A percentile compares a stretch with the other conserved stretches of the same genome.
These are phyloP conservation scores for Terrapene triunguis DNA, from an alignment of 2,113 vertebrate genomes.

Conservation along the genomic window DNA sequence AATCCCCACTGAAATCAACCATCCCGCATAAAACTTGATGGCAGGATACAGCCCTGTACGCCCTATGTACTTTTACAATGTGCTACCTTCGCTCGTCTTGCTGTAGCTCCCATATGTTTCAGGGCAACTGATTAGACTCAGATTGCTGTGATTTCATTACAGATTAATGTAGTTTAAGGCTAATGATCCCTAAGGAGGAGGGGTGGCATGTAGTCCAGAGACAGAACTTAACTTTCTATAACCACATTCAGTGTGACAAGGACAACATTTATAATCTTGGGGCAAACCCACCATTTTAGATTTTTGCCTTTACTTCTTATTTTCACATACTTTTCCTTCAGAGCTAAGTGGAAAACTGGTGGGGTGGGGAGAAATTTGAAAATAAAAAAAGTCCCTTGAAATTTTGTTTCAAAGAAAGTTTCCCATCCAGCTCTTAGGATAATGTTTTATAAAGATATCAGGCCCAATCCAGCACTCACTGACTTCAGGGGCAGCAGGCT, in stretches of 20 bases:
- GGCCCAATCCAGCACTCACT: background rate
- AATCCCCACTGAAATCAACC: background rate
- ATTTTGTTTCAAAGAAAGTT: background rate
- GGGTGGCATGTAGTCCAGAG: background rate
- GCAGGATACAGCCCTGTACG: background rate
- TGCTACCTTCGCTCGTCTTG: background rate
- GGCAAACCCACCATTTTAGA: background rate
- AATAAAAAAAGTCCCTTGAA: background rate
- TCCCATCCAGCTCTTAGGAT: background rate
- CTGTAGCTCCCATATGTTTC: background rate
- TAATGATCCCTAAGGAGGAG: background rate
- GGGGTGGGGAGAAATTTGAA: background rate
- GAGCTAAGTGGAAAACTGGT: background rate
- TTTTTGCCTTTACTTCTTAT: background rate
- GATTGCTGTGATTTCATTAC: conserved; percentile 69
- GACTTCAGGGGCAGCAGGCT: fast-evolving
- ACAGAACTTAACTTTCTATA: background rate
- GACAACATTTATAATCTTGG: background rate
- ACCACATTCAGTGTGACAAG: fast-evolving
- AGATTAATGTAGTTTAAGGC: conserved; percentile 48
- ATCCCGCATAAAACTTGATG: background rate
- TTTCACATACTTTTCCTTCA: conserved; percentile 11
- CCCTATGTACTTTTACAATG: conserved; percentile 30
- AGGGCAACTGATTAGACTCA: conserved; percentile 56
- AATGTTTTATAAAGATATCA: background rate